phyloP scores from a whole-genome alignment of 2,113 vertebrate species.

The Damaliscus lunatus region DNA sequence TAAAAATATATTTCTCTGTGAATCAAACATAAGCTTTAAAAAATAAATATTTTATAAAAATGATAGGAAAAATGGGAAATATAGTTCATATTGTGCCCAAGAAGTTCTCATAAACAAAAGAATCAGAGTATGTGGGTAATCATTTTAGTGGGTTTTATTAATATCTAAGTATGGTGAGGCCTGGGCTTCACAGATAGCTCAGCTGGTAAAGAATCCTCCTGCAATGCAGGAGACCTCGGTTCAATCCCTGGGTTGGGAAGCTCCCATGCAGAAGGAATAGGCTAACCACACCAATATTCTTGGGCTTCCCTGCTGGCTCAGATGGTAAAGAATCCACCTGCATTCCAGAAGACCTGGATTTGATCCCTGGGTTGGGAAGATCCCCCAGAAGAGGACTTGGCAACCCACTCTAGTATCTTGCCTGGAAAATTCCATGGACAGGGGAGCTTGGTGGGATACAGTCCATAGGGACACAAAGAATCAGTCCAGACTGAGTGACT shows the following conservation, averaged over 20 bases:
- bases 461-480: not conserved
- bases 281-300: not conserved
- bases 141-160: not conserved
- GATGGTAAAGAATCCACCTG: not conserved
- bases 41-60: not conserved
- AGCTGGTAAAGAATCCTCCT: not conserved
- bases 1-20: not conserved
- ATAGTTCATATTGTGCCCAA: not conserved
- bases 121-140: not conserved
- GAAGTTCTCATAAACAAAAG: not conserved
- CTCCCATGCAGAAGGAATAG: not conserved
- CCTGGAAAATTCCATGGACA: not conserved
- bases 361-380: not conserved
- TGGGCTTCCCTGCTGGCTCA: not conserved
- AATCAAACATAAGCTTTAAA: not conserved
- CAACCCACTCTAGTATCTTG: not conserved
- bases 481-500: not conserved
- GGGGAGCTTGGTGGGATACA: not conserved
- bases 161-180: not conserved
- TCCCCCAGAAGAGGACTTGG: not conserved
- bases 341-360: not conserved
- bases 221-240: not conserved
- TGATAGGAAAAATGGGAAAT: not conserved
- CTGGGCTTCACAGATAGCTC: not conserved
- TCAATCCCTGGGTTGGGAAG: not conserved